These are phyloP conservation scores for Congeria kusceri DNA, from an alignment of 2,888 invertebrate species.

Conservation along the genomic window DNA sequence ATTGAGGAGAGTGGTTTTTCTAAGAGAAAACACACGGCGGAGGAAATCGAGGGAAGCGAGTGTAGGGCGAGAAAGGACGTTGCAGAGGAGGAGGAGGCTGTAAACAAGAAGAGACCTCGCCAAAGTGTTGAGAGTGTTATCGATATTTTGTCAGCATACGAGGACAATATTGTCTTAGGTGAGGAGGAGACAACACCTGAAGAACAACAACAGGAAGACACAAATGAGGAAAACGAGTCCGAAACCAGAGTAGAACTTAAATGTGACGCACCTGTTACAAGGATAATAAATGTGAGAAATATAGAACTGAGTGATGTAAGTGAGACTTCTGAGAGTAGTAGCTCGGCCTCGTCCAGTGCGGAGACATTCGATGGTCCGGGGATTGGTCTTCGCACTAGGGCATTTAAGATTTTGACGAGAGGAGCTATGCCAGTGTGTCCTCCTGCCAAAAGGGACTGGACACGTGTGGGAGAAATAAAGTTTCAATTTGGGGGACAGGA, in stretches of 20 bases:
- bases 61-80: background rate
- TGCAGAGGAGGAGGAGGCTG: background rate
- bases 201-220: background rate
- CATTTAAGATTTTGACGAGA: slow-evolving; percentile 4
- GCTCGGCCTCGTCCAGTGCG: too few relatives aligned
- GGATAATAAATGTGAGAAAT: too few relatives aligned
- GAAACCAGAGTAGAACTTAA: too few relatives aligned
- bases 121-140: too few relatives aligned
- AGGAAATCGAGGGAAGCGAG: background rate
- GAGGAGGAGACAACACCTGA: background rate
- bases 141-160: background rate
- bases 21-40: background rate
- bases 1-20: background rate
- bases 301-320: too few relatives aligned
- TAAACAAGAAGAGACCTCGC: too few relatives aligned
- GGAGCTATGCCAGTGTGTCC: slow-evolving; percentile 26
- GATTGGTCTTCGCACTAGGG: background rate
- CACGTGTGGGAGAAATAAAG: background rate
- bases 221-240: too few relatives aligned
- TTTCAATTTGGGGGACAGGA: background rate
- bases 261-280: too few relatives aligned
- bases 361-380: background rate
- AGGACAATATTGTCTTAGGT: background rate
- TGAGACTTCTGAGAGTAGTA: too few relatives aligned
- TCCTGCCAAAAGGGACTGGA: slow-evolving; percentile 20